These are phyloP conservation scores for Alectura lathami DNA, from an alignment of 2,113 vertebrate species.

Conservation along the genomic window DNA sequence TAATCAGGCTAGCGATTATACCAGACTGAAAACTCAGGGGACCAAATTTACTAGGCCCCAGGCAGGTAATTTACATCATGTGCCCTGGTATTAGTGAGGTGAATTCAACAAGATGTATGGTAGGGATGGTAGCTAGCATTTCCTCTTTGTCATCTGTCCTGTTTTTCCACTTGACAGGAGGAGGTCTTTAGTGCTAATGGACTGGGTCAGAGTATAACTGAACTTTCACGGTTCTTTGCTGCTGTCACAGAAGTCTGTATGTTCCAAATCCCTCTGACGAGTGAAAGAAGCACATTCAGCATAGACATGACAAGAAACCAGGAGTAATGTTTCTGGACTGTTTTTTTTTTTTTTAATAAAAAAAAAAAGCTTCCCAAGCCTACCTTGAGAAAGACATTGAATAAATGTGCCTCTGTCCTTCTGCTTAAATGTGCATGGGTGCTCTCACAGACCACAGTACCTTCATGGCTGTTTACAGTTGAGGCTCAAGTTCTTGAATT, in stretches of 20 bases:
- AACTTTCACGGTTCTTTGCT: not conserved
- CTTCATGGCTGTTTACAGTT: not conserved
- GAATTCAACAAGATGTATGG: not conserved
- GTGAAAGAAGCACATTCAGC: not conserved
- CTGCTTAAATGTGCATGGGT: not conserved
- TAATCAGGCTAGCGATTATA: constrained; percentile 23
- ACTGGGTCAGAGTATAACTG: not conserved
- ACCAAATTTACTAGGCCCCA: not conserved
- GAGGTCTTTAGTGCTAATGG: not conserved
- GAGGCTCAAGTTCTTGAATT: not conserved
- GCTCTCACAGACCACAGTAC: rapidly evolving
- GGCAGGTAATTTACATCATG: not conserved
- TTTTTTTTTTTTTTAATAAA: no score
- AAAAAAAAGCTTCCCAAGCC: no score
- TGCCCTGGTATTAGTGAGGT: not conserved
- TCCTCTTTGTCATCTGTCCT: not conserved
- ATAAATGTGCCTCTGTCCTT: not conserved
- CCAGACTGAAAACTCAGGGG: not conserved
- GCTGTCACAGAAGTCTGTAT: not conserved
- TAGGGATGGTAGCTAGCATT: not conserved
- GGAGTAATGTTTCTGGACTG: not conserved
- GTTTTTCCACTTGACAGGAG: not conserved
- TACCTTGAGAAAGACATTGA: not conserved
- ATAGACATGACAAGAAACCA: not conserved
- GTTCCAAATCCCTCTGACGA: not conserved